Evolutionary conservation across 2,888 invertebrate species (phyloP), one percentile per base, ranked within the genome.

Genomic region (Chalcis sispes): DNA sequence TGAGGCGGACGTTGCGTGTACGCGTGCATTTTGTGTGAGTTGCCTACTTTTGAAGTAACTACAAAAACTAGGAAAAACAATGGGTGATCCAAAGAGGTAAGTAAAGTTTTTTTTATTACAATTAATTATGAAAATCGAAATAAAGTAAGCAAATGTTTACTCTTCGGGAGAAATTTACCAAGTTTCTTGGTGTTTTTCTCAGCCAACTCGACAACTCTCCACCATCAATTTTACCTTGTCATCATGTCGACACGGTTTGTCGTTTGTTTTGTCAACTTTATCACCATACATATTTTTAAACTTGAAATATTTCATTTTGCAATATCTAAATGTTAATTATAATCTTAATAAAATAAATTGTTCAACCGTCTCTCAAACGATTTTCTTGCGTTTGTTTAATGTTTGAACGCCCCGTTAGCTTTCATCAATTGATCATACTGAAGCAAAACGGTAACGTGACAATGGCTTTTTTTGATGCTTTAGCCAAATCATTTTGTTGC

Each of bases 211-310:
- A 40, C 64, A 64, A 32, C 75, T 50, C 20, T 48, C 81, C 82
- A 82, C 82, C 83, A 84, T 85, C 88, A 89, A 89, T 88, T 88
- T 85, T 85, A 89, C 89, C 82, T 86, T 89, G 89, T 89, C 89
- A 89, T 89, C 89, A 88, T 89, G 88, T 88, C 89, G 89, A 85
- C 84, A 84, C 65, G 61, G 62, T 23, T 20, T 61, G 69, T 29
- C 27, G 71, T 72, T 79, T 80, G 70, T 75, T 72, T 72, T 58
- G 58, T 32, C 46, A 46, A 1, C 25, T 32, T n/a, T 40, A 10
- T 1, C 27, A 3, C 13, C 27, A 1, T 1, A 27, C 27, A 4
- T 27, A 25, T 10, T 27, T 23, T 23, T 52, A 10, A 23, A 36
- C 10, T 62, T 62, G 7, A 1, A 20, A 25, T 4, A 4, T 15